Evolutionary conservation across 23 tunicate species (phyloP).

Genomic region (Phallusia fumigata): DNA sequence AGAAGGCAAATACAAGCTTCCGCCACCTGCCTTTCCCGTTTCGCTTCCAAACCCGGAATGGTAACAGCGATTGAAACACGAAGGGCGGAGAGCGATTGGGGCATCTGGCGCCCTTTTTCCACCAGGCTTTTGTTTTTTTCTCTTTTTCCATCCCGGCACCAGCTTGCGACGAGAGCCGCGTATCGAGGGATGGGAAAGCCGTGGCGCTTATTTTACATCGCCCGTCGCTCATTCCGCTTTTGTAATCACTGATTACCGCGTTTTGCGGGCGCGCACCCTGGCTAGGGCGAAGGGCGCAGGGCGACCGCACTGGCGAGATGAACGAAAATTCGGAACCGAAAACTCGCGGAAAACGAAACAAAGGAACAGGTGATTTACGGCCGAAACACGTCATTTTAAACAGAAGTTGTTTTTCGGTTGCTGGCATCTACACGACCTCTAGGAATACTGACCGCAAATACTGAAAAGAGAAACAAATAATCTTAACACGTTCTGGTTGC

Average conservation of each 20-base stretch:
- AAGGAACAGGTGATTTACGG: too few species aligned
- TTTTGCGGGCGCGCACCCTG: conserved; percentile 4
- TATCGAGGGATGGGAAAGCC: neutral
- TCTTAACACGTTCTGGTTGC: too few species aligned
- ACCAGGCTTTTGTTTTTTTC: neutral
- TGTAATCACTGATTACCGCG: conserved; percentile 13
- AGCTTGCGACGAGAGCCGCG: neutral
- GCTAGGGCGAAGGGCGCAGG: neutral
- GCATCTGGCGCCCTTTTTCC: conserved; percentile 10
- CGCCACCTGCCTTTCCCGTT: conserved; percentile 9
- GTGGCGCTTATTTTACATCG: conserved; percentile 11
- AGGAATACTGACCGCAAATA: too few species aligned
- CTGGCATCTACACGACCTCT: too few species aligned
- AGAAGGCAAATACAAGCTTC: neutral
- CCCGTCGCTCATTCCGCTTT: conserved; percentile 10
- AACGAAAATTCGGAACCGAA: neutral
- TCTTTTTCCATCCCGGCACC: neutral
- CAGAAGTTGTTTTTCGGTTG: too few species aligned
- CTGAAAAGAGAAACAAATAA: too few species aligned
- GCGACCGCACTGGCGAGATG: conserved; percentile 8
- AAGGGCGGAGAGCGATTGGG: neutral
- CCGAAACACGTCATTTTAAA: too few species aligned
- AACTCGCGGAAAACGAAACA: neutral
- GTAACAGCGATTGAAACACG: neutral
- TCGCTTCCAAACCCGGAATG: neutral